Evolutionary conservation across 2,888 invertebrate genomes (phyloP).

Genomic region (Tenthredo amoena): DNA sequence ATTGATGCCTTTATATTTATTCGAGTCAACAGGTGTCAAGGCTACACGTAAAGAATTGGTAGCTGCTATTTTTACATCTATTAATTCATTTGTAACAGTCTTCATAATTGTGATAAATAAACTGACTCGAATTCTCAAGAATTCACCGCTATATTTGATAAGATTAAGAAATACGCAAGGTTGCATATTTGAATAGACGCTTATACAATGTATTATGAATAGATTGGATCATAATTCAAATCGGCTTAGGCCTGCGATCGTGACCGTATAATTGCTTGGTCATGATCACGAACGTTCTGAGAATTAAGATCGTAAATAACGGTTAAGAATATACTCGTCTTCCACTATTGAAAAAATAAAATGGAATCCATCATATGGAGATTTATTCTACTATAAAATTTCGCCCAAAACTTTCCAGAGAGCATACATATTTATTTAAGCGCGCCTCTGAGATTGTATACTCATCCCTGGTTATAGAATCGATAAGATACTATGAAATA

Average conservation of each 20-base stretch:
- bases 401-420: background rate
- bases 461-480: background rate
- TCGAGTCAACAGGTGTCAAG: conserved; percentile 48
- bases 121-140: background rate
- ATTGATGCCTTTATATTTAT: background rate
- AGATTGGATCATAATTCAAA: background rate
- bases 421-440: background rate
- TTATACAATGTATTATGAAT: background rate
- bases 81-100: background rate
- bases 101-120: background rate
- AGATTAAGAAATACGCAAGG: background rate
- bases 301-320: background rate
- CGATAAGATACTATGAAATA: background rate
- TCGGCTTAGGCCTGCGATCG: background rate
- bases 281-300: background rate
- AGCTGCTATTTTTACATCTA: background rate
- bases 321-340: background rate
- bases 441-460: too few species aligned
- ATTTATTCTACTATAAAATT: background rate
- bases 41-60: background rate
- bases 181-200: background rate
- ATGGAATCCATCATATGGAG: background rate
- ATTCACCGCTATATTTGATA: background rate
- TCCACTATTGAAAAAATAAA: background rate
- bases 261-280: background rate